Conservation (phyloP, 2,888 invertebrate species). For the Biston stratarius region DNA sequence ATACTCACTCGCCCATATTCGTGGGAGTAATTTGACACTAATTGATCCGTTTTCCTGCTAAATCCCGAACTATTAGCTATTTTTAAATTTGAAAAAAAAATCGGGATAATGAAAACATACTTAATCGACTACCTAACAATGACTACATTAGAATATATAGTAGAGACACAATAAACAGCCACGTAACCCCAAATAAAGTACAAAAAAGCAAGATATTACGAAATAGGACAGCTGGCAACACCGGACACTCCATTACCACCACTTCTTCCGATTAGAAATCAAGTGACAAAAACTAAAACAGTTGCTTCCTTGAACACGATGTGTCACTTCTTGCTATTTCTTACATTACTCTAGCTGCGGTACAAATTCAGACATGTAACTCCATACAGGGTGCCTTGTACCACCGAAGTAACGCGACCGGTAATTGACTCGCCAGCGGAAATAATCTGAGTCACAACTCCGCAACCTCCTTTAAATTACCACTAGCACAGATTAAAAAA, state of each 20-base stretch:
- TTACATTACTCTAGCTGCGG: conserved; percentile 44
- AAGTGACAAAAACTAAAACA: conserved; percentile 49
- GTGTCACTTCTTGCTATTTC: conserved; percentile 46
- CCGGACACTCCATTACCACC: conserved; percentile 46
- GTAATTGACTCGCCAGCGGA: conserved; percentile 74
- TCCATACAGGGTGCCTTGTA: conserved; percentile 55
- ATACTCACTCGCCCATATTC: no score
- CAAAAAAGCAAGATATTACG: not conserved
- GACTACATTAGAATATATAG: no score
- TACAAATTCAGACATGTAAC: conserved; percentile 55
- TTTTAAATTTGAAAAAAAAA: no score
- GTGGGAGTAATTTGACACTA: no score
- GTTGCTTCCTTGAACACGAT: conserved; percentile 51
- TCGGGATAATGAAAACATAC: no score
- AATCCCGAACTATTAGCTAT: no score
- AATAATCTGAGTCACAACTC: conserved; percentile 20
- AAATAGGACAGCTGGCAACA: conserved; percentile 26
- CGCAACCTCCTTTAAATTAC: conserved; percentile 28
- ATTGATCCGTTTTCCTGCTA: no score
- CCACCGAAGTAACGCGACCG: conserved; percentile 52
- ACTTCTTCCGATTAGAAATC: conserved; percentile 44
- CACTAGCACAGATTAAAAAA: conserved; percentile 6
- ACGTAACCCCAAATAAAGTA: not conserved
- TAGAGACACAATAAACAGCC: no score
- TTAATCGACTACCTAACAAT: not conserved